Base-by-base conservation (phyloP, 1,140 invertebrate species). In the Drosophila athabasca region DNA sequence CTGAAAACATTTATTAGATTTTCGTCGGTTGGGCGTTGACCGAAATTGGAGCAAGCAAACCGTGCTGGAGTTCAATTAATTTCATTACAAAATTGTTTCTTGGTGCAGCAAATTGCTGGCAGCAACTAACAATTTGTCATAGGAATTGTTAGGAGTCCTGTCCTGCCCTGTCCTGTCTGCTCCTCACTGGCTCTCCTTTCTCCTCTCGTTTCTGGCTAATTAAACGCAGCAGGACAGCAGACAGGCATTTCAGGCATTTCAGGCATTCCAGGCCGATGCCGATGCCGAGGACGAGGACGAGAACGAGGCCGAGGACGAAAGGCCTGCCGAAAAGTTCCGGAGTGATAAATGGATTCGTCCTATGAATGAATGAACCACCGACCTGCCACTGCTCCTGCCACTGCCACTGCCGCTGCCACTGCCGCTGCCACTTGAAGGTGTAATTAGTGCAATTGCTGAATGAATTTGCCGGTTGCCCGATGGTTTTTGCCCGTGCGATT, bases 381-480 rank as follows among this genome's bases (percentile, higher is more conserved):
- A 68, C 22, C 45, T 55, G 24, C 46, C 68, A 76, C 81, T 68
- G 17, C 3, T 0, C 1, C 22, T 62, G 52, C 24, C 17, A 22
- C n/a, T 29, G 4, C 44, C 35, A 7, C 3, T 17, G 17, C 3
- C 0, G 2, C 22, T 26, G 43, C 39, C 31, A 43, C 60, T 50
- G 35, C 48, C 59, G 50, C 43, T 46, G 49, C 62, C 68, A 76
- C 81, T 72, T 67, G 67, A 70, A 70, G 85, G 71, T 69, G 69
- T 78, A 87, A 85, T 87, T 87, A 85, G 78, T 81, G 69, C 81
- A 87, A 77, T 76, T 81, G 58, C 81, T 80, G 81, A 80, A 76
- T 76, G 73, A 76, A 76, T 76, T 62, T 6, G 19, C 15, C 17
- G 35, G 44, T 22, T 11, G 15, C 15, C 24, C 19, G 2, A 19